These are phyloP conservation scores for Hylyphantes graminicola DNA, from an alignment of 1,140 invertebrate genomes.

Conservation along the genomic window DNA sequence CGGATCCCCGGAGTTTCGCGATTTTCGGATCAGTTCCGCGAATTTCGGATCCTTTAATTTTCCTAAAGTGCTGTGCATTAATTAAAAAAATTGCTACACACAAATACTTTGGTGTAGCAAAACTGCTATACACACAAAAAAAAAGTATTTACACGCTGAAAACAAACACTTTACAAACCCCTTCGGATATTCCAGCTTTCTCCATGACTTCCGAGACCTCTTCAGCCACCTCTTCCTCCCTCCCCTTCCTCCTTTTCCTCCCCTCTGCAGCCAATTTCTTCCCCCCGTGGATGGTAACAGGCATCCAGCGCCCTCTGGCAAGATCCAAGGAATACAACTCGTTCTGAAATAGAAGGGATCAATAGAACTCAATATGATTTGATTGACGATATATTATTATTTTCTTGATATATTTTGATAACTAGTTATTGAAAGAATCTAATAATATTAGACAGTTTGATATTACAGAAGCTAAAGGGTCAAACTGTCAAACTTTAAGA, in stretches of 20 bases:
- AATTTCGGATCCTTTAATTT: too few species aligned
- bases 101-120: too few species aligned
- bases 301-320: conserved; percentile 79
- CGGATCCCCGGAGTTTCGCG: too few species aligned
- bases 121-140: not conserved
- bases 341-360: not conserved
- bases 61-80: too few species aligned
- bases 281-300: conserved; percentile 64
- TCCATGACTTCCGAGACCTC: not conserved
- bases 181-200: not conserved
- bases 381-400: not conserved
- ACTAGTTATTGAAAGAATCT: too few species aligned
- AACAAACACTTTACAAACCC: too few species aligned
- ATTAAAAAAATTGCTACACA: too few species aligned
- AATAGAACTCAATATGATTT: not conserved
- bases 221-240: conserved; percentile 61
- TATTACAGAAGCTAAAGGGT: too few species aligned
- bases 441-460: too few species aligned
- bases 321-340: conserved; percentile 83
- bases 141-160: not conserved
- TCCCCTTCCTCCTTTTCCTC: conserved; percentile 66
- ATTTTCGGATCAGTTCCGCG: too few species aligned
- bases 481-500: too few species aligned
- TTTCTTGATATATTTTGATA: too few species aligned
- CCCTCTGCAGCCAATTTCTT: conserved; percentile 55